Base-by-base conservation (phyloP, 2,888 invertebrate species). In the Caenorhabditis macrosperma region DNA sequence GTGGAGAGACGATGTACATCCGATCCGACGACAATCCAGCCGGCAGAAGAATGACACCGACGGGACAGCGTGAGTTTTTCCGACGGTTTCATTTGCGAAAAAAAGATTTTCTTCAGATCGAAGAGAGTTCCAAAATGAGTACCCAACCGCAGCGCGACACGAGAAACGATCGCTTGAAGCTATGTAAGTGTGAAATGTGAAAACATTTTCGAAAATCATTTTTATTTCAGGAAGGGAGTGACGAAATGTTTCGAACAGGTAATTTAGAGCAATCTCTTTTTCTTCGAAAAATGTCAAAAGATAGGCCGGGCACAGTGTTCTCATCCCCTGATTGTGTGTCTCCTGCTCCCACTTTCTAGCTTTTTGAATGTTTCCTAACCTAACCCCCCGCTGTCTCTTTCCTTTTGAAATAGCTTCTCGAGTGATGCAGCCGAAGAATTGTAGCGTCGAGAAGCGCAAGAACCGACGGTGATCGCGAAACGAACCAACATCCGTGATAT, bases 31-130 rank as follows among this genome's bases (percentile, higher is more conserved):
- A 55, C 24, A 30, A 55, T 54, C 54, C 54, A n/a, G n/a, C 12
- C 10, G 55, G 55, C n/a, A 30, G 55, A 10, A 24, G 5, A 9
- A 17, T 12, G n/a, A 20, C 12, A 28, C 1, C 22, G 15, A 44
- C 1, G 2, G 24, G 30, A 59, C 10, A 5, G 15, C 26, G 22
- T 20, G 20, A 24, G 26, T 22, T 1, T 44, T 33, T 26, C 2
- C 15, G 15, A n/a, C n/a, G n/a, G n/a, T n/a, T n/a, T n/a, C n/a
- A 28, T 28, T 28, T 30, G 28, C 15, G 7, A 61, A 61, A 10
- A 46, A 61, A 10, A 44, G 61, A 44, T 61, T 44, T 44, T 6
- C 17, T 60, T n/a, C n/a, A n/a, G n/a, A n/a, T n/a, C n/a, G n/a
- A n/a, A n/a, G n/a, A n/a, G n/a, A n/a, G n/a, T n/a, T n/a, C n/a